Evolutionary conservation across 1,140 invertebrate species (phyloP).

Genomic region (Batillaria attramentaria): DNA sequence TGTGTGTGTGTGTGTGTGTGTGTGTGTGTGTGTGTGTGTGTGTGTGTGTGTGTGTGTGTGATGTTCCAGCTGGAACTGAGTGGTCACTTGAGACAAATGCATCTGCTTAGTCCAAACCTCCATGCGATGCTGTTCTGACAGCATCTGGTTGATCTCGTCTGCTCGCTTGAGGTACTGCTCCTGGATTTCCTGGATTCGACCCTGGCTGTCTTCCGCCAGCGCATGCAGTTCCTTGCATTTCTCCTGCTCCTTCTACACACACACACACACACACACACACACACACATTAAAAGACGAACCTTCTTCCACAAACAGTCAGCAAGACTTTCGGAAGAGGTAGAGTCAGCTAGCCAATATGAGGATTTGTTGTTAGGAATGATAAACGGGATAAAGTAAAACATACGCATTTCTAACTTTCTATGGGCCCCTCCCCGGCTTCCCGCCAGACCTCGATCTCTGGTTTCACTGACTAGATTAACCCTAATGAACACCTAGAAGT

Average conservation of each 20-base stretch:
- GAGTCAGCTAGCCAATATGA: too few species aligned
- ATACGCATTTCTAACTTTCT: neutral
- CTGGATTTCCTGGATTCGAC: conserved; percentile 63
- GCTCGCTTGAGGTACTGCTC: conserved; percentile 60
- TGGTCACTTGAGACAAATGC: neutral
- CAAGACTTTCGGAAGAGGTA: too few species aligned
- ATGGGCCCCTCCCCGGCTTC: neutral
- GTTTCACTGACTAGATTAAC: neutral
- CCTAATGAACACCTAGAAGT: neutral
- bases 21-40: conserved; percentile 20
- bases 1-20: neutral
- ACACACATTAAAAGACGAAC: neutral
- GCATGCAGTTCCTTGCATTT: conserved; percentile 59
- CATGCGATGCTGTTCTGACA: conserved; percentile 63
- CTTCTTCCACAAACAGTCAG: too few species aligned
- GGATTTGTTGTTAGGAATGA: neutral
- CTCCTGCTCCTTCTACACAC: conserved; percentile 34
- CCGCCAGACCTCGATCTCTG: neutral
- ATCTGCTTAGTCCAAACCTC: conserved; percentile 49
- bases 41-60: neutral
- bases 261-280: conserved; percentile 20
- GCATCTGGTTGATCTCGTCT: conserved; percentile 65
- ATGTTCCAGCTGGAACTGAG: neutral
- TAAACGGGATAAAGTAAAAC: neutral
- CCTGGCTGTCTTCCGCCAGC: conserved; percentile 56